These are phyloP conservation scores for Rhorus exstirpatorius DNA, from an alignment of 2,888 invertebrate genomes.

Conservation along the genomic window DNA sequence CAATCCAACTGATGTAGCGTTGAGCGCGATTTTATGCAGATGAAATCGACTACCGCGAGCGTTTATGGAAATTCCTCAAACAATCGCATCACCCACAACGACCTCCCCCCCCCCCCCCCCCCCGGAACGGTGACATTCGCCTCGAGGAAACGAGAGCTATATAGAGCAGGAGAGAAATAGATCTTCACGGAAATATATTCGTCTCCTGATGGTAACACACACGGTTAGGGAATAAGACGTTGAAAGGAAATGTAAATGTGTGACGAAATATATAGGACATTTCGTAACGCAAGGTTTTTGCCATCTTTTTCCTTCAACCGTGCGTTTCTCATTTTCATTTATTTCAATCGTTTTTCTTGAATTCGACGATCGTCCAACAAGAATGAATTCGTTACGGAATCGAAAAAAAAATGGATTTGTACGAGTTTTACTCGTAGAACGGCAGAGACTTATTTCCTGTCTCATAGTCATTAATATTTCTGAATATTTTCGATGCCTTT, in stretches of 20 bases:
- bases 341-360: neutral
- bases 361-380: neutral
- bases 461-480: too few species aligned
- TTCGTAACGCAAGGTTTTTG: conserved; percentile 9
- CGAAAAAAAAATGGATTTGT: too few species aligned
- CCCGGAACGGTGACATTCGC: conserved; percentile 13
- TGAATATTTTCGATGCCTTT: too few species aligned
- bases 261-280: conserved; percentile 1
- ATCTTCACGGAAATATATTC: conserved; percentile 57
- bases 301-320: neutral
- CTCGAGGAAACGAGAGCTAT: neutral
- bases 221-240: conserved; percentile 14
- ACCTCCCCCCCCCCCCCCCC: neutral
- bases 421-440: too few species aligned
- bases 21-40: conserved; percentile 72
- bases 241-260: conserved; percentile 20
- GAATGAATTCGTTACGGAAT: too few species aligned
- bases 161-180: conserved; percentile 7
- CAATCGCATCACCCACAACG: conserved; percentile 62
- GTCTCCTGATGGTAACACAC: conserved; percentile 17
- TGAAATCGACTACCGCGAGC: conserved; percentile 65
- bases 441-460: too few species aligned
- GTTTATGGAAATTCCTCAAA: conserved; percentile 73
- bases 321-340: neutral
- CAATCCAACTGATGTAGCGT: conserved; percentile 64